A percentile compares a stretch with the other conserved stretches of the same genome.
phyloP scores from a whole-genome alignment of 2,888 invertebrate genomes.

The Alitta virens region DNA sequence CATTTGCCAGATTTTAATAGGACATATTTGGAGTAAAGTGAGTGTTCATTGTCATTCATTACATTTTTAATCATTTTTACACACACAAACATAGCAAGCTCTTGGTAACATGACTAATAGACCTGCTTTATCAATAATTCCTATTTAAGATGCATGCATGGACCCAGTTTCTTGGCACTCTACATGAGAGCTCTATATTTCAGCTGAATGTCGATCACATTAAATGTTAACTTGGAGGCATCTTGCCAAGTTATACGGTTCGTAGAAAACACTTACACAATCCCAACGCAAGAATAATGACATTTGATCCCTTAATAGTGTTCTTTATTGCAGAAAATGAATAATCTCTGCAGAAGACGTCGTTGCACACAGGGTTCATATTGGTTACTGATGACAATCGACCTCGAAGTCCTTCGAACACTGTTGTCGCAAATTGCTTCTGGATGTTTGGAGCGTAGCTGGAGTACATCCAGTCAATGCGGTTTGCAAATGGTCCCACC shows the following conservation, averaged over 20 bases:
- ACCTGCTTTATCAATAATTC: too few species aligned
- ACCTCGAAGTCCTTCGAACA: slow-evolving; percentile 20
- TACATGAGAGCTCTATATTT: too few species aligned
- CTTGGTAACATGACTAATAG: too few species aligned
- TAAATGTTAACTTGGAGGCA: not conserved
- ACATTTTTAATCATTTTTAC: too few species aligned
- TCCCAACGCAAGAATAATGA: slow-evolving; percentile 25
- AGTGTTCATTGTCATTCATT: too few species aligned
- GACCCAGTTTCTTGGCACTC: not conserved
- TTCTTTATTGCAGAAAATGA: not conserved
- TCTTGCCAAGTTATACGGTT: not conserved
- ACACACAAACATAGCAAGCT: too few species aligned
- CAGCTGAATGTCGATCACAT: too few species aligned
- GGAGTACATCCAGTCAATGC: slow-evolving; percentile 26
- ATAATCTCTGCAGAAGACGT: slow-evolving; percentile 16
- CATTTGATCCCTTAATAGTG: slow-evolving; percentile 12
- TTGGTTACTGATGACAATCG: slow-evolving; percentile 6
- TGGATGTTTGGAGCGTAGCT: slow-evolving; percentile 25
- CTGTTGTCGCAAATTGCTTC: slow-evolving; percentile 21
- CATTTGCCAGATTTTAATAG: too few species aligned
- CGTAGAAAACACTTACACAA: slow-evolving; percentile 3
- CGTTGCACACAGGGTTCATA: slow-evolving; percentile 23
- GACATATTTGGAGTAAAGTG: too few species aligned
- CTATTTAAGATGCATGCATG: not conserved
- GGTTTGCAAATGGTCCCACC: slow-evolving; percentile 32